A percentile compares a stretch with the other conserved stretches of the same genome.
These are phyloP conservation scores for Drosophila auraria DNA, from an alignment of 1,140 invertebrate species.

Conservation along the genomic window DNA sequence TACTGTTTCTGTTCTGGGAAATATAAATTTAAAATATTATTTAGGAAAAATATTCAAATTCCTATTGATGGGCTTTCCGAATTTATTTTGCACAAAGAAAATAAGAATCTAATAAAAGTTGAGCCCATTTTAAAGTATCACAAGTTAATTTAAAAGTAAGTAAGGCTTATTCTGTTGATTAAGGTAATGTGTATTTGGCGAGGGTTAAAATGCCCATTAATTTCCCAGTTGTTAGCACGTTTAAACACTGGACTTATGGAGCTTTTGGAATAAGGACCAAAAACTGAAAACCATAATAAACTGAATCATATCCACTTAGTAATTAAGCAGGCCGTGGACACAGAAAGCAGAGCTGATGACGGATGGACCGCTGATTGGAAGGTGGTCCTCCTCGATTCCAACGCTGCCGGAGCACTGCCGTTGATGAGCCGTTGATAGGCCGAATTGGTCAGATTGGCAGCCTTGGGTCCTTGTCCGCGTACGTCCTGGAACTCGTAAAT, in stretches of 20 bases:
- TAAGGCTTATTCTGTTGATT: too few relatives aligned
- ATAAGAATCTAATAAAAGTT: neutral
- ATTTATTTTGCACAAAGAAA: neutral
- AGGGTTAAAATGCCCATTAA: neutral
- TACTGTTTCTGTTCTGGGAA: too few relatives aligned
- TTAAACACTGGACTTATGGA: neutral
- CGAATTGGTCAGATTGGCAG: conserved; percentile 28
- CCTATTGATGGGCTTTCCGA: too few relatives aligned
- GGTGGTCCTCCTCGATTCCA: conserved; percentile 7
- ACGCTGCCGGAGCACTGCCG: conserved; percentile 1
- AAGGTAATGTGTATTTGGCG: too few relatives aligned
- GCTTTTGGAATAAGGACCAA: conserved; percentile 3
- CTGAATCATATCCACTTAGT: conserved; percentile 68
- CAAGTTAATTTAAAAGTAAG: too few relatives aligned
- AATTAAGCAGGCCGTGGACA: conserved; percentile 49
- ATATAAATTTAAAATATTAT: neutral
- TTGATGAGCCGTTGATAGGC: conserved; percentile 70
- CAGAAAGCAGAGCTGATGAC: conserved; percentile 50
- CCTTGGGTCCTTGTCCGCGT: conserved; percentile 7
- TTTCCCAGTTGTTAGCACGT: neutral
- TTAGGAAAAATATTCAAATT: neutral
- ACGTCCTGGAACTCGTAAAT: conserved; percentile 61
- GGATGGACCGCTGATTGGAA: conserved; percentile 69
- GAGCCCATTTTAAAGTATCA: too few relatives aligned
- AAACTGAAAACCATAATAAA: conserved; percentile 46